A percentile compares a stretch with the other conserved stretches of the same genome.
phyloP scores from a whole-genome alignment of 2,888 invertebrate genomes.

The Octonoba sinensis region DNA sequence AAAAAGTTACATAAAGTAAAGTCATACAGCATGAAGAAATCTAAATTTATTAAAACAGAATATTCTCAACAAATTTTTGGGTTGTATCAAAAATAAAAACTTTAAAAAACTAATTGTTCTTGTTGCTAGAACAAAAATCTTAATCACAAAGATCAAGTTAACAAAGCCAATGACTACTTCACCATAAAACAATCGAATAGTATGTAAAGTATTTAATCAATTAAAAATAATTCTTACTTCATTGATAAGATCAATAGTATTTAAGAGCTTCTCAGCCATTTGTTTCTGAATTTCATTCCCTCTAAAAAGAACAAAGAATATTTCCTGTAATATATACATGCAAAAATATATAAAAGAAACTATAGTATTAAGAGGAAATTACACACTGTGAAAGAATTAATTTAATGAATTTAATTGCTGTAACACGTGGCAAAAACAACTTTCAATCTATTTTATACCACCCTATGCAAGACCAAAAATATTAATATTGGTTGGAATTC shows the following conservation, averaged over 20 bases:
- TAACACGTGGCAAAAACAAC: neutral
- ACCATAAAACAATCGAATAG: too few species aligned
- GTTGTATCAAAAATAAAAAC: too few species aligned
- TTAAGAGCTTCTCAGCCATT: conserved; percentile 72
- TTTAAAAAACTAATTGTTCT: too few species aligned
- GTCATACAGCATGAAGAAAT: too few species aligned
- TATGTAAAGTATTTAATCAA: too few species aligned
- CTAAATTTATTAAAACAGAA: too few species aligned
- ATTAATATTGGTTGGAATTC: neutral
- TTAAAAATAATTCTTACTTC: conserved; percentile 74
- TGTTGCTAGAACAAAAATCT: too few species aligned
- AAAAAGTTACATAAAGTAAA: too few species aligned
- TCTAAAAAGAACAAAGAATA: conserved; percentile 17
- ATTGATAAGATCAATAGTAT: conserved; percentile 88
- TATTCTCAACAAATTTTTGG: too few species aligned
- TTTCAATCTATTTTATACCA: too few species aligned
- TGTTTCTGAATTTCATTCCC: neutral
- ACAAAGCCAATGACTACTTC: too few species aligned
- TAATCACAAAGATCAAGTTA: too few species aligned
- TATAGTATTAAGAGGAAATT: neutral
- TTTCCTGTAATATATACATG: neutral
- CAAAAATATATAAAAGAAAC: neutral
- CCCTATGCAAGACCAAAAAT: neutral
- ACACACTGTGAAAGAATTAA: neutral
- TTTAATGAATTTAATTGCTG: neutral